Base-by-base conservation (phyloP, 2,888 invertebrate species). In the Cactoblastis cactorum region DNA sequence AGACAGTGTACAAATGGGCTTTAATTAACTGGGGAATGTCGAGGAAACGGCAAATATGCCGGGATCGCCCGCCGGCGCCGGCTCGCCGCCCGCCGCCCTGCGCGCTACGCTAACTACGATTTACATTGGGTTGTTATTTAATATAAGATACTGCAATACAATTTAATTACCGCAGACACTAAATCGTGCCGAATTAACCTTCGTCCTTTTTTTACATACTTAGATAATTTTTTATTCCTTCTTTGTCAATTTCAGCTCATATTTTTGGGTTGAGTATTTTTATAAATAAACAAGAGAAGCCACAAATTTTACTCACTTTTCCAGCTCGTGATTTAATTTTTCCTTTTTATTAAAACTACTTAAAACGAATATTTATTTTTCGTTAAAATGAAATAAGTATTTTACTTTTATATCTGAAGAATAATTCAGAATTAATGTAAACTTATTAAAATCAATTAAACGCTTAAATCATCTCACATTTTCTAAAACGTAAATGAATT, bases 1-100 rank as follows among this genome's bases (percentile, higher is more conserved):
- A 83, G 83, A 83, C 83, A 81, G 78, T 81, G 76, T 83, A 84
- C 81, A 85, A 86, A 84, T 84, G 83, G 83, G 77, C 79, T 85
- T 85, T 84, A 87, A 87, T 87, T 87, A 87, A 85, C 83, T 83
- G 74, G 75, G 80, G 83, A 86, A 85, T 85, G 83, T 76, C 74
- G 79, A 75, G 71, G 71, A 80, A 81, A 78, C 75, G 81, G 82
- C 78, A 83, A 83, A 79, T 83, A 84, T 83, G 81, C 79, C 68
- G 61, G 70, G 77, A 78, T 74, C 77, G 76, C 65, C 58, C 65
- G 69, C 65, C 58, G 65, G 69, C 63, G 62, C 66, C 76, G 77
- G 65, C 58, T 65, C 68, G 63, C 62, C 66, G 59, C 52, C 58
- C 55, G 53, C 56, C 60, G 56, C 53, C 57, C 52, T 59, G 53